Evolutionary conservation across 1,140 invertebrate species (phyloP).

Genomic region (Drosophila rhopaloa): DNA sequence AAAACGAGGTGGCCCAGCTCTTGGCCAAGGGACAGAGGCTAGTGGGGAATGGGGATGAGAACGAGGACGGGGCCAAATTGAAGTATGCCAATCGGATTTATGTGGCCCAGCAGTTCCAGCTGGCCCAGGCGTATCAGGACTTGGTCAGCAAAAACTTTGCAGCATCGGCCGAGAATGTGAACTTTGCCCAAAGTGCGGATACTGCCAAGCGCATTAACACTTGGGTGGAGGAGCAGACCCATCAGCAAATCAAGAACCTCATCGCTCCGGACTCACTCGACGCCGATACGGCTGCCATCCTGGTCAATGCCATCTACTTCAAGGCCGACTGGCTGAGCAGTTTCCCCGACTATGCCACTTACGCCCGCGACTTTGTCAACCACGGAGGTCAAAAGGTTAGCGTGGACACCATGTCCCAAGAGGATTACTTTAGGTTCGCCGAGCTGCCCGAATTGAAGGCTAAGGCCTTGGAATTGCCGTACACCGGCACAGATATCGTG

Average conservation of each 20-base stretch:
- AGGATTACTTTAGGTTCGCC: slow-evolving; percentile 56
- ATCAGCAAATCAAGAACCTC: slow-evolving; percentile 86
- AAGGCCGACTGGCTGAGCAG: slow-evolving; percentile 58
- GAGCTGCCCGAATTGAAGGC: slow-evolving; percentile 56
- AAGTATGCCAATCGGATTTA: slow-evolving; percentile 60
- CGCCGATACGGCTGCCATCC: slow-evolving; percentile 84
- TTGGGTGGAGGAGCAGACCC: slow-evolving; percentile 86
- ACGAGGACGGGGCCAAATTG: slow-evolving; percentile 21
- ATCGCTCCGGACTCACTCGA: slow-evolving; percentile 75
- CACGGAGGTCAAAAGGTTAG: slow-evolving; percentile 50
- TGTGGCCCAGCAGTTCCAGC: slow-evolving; percentile 36
- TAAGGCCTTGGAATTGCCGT: slow-evolving; percentile 54
- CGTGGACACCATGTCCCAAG: slow-evolving; percentile 86
- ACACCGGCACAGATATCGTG: slow-evolving; percentile 85
- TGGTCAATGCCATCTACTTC: slow-evolving; percentile 89
- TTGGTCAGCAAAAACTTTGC: slow-evolving; percentile 42
- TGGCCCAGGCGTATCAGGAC: slow-evolving; percentile 29
- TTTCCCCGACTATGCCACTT: slow-evolving; percentile 49
- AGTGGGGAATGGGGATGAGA: background rate
- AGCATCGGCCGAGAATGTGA: slow-evolving; percentile 76
- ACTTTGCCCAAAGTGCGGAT: slow-evolving; percentile 81
- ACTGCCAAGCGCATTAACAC: slow-evolving; percentile 85
- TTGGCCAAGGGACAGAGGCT: slow-evolving; percentile 12
- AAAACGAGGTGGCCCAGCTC: slow-evolving; percentile 33
- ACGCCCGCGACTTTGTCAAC: slow-evolving; percentile 34